phyloP scores from a whole-genome alignment of 2,113 vertebrate genomes.

The Polypterus bichir region DNA sequence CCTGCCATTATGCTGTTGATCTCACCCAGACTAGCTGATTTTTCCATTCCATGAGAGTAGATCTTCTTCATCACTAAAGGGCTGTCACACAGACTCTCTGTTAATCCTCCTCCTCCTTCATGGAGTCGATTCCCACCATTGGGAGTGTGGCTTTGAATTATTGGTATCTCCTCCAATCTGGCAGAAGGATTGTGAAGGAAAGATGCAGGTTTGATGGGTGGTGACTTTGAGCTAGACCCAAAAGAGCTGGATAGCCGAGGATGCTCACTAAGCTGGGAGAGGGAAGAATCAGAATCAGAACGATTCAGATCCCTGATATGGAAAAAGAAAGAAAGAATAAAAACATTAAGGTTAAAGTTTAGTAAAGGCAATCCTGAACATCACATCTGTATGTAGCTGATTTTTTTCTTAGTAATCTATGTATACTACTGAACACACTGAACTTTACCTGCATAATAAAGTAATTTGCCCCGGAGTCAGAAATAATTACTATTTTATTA shows the following conservation, averaged over 20 bases:
- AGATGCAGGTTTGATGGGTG: constrained; percentile 59
- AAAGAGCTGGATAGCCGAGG: constrained; percentile 41
- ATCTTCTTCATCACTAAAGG: constrained; percentile 66
- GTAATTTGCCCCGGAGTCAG: too few species aligned
- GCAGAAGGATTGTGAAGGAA: constrained; percentile 38
- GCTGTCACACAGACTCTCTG: constrained; percentile 58
- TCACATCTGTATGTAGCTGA: too few species aligned
- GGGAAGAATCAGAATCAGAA: constrained; percentile 83
- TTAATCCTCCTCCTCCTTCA: constrained; percentile 33
- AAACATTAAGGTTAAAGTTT: too few species aligned
- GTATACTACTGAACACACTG: too few species aligned
- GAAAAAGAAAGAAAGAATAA: constrained; percentile 10
- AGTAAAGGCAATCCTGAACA: too few species aligned
- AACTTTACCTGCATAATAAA: too few species aligned
- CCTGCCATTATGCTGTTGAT: constrained; percentile 42
- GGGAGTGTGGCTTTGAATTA: constrained; percentile 39
- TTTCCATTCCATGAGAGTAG: constrained; percentile 57
- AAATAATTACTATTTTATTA: too few species aligned
- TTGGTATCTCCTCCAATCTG: constrained; percentile 47
- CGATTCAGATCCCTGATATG: constrained; percentile 70
- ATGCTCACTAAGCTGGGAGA: constrained; percentile 69
- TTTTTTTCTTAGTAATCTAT: too few species aligned
- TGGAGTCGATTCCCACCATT: constrained; percentile 58
- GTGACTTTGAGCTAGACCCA: constrained; percentile 47
- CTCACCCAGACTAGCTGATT: constrained; percentile 70